Base-by-base conservation (phyloP, 1,140 invertebrate genomes). In the Drosophila varians region DNA sequence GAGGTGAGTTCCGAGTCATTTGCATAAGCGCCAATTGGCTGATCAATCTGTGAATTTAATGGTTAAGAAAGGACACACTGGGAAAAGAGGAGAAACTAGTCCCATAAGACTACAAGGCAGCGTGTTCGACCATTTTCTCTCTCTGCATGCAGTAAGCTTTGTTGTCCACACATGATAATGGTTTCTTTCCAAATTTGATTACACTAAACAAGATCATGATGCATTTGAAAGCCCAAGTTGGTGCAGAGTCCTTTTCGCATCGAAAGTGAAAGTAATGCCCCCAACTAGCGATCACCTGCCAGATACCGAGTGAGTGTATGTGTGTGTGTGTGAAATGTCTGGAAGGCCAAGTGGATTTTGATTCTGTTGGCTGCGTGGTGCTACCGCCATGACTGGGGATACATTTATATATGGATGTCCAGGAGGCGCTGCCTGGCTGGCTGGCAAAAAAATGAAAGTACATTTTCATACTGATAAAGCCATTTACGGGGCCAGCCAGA, bases 141-240 rank as follows among this genome's bases (percentile, higher is more conserved):
- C 21, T 40, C 65, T 69, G 61, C 56, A 71, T 8, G 47, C n/a
- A n/a, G n/a, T 75, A 36, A 38, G 34, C 58, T 62, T 36, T 69
- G 56, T 56, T 80, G 40, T 71, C 28, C 45, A 53, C 64, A 78
- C 65, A 65, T 71, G 75, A 80, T 71, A 84, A 83, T 83, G 38
- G 56, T 45, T 74, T 74, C 74, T 84, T 62, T 52, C 75, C 69
- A 86, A 80, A 45, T 84, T 79, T 84, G 80, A 86, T 87, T 76
- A 74, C 58, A 31, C 62, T 61, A 52, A 80, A 77, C 80, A 80
- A 86, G 80, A 86, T 86, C 68, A 87, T 86, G 76, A 86, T 80
- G 82, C 77, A 77, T 87, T 80, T 87, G 82, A 86, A 86, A 86
- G 80, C 82, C 77, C 60, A 80, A 80, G 75, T 54, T 53, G 70